phyloP scores from a whole-genome alignment of 2,888 invertebrate species.

The Sthenelais limicola region DNA sequence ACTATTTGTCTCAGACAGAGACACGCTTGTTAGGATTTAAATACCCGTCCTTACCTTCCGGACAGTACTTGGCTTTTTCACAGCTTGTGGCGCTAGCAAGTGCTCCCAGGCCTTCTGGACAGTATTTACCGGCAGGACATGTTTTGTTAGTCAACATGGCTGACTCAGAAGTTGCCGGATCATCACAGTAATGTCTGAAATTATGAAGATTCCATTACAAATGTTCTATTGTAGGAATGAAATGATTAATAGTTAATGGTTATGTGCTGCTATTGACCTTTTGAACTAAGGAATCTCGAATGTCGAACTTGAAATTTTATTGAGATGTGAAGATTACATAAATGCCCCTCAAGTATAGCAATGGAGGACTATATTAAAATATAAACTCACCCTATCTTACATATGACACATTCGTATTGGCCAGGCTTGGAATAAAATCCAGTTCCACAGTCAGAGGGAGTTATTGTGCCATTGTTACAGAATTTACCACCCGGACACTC shows the following conservation, averaged over 20 bases:
- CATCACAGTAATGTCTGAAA: constrained; percentile 71
- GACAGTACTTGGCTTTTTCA: constrained; percentile 63
- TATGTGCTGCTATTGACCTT: too few relatives aligned
- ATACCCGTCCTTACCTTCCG: constrained; percentile 57
- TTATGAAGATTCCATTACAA: too few relatives aligned
- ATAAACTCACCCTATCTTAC: constrained; percentile 63
- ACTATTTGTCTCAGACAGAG: too few relatives aligned
- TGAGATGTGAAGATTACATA: too few relatives aligned
- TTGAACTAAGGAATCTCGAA: too few relatives aligned
- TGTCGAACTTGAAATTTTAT: too few relatives aligned
- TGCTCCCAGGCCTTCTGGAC: constrained; percentile 58
- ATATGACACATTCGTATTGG: constrained; percentile 59
- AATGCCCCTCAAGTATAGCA: too few relatives aligned
- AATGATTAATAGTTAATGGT: constrained; percentile 35
- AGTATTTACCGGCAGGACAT: constrained; percentile 66
- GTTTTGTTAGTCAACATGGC: constrained; percentile 64
- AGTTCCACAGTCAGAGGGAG: constrained; percentile 58
- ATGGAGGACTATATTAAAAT: too few relatives aligned
- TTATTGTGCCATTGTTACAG: constrained; percentile 59
- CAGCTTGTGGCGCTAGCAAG: constrained; percentile 65
- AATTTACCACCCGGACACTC: constrained; percentile 65
- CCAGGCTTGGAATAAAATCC: constrained; percentile 62
- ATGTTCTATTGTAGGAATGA: too few relatives aligned
- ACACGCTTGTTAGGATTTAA: background rate
- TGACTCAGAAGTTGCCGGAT: constrained; percentile 62